These are phyloP conservation scores for Mobula birostris DNA, from an alignment of 2,113 vertebrate genomes.

Conservation along the genomic window DNA sequence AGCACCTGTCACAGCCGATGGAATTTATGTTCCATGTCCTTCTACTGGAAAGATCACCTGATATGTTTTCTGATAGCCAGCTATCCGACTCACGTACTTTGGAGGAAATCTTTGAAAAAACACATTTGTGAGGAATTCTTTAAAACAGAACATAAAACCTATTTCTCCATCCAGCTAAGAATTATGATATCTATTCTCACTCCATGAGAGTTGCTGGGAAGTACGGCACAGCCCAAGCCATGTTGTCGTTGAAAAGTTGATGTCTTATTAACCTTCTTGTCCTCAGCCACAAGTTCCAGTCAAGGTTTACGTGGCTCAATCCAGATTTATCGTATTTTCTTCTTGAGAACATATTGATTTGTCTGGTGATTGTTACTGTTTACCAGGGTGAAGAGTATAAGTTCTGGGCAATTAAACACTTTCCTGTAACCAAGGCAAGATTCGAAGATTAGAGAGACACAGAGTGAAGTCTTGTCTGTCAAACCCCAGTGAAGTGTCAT, in stretches of 20 bases:
- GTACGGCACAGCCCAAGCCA: background rate
- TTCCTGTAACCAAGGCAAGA: too few species aligned
- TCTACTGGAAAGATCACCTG: background rate
- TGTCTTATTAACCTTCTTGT: background rate
- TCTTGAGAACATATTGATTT: background rate
- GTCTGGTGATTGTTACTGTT: too few species aligned
- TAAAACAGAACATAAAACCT: background rate
- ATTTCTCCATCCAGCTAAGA: background rate
- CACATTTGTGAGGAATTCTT: background rate
- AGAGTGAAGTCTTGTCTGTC: too few species aligned
- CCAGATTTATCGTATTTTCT: background rate
- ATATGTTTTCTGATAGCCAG: background rate
- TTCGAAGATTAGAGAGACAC: too few species aligned
- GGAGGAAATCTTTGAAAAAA: background rate
- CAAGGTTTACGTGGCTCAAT: background rate
- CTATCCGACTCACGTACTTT: background rate
- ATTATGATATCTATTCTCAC: background rate
- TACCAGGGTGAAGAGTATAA: too few species aligned
- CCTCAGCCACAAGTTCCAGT: background rate
- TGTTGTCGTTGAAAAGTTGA: background rate
- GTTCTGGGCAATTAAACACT: too few species aligned
- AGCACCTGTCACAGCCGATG: too few species aligned
- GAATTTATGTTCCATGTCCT: too few species aligned
- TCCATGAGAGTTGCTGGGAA: background rate
- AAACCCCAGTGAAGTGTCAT: too few species aligned